These are phyloP conservation scores for Lepus timidus DNA, from an alignment of 2,113 vertebrate species.

Conservation along the genomic window DNA sequence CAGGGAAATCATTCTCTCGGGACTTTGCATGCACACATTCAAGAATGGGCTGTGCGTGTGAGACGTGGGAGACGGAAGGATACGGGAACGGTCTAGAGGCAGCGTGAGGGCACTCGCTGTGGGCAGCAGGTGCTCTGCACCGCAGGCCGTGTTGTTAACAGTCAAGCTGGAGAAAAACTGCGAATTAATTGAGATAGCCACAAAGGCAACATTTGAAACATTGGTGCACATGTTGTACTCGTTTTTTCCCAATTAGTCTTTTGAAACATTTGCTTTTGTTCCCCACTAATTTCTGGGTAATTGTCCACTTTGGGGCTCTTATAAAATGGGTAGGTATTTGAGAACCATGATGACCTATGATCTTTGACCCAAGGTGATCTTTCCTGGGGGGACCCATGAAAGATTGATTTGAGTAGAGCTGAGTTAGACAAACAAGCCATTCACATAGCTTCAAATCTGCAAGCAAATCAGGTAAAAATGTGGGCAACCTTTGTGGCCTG, in stretches of 20 bases:
- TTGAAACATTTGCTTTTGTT: conserved; percentile 63
- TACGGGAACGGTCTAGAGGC: fast-evolving
- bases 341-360: conserved; percentile 81
- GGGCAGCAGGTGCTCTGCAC: not conserved
- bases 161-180: not conserved
- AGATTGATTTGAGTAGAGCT: conserved; percentile 87
- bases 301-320: conserved; percentile 82
- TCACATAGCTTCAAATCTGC: conserved; percentile 83
- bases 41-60: not conserved
- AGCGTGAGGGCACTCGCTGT: fast-evolving
- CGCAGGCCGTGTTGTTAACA: not conserved
- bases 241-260: conserved; percentile 68
- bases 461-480: conserved; percentile 87
- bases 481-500: conserved; percentile 84
- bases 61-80: not conserved
- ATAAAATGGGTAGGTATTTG: conserved; percentile 82
- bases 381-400: conserved; percentile 79
- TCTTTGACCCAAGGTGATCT: conserved; percentile 87
- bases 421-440: conserved; percentile 85
- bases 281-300: conserved; percentile 78
- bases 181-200: not conserved
- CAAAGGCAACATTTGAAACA: not conserved
- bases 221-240: not conserved
- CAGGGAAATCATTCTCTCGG: not conserved
- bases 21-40: not conserved